These are phyloP conservation scores for Nasonia longicornis DNA, from an alignment of 1,140 invertebrate genomes.

Conservation along the genomic window DNA sequence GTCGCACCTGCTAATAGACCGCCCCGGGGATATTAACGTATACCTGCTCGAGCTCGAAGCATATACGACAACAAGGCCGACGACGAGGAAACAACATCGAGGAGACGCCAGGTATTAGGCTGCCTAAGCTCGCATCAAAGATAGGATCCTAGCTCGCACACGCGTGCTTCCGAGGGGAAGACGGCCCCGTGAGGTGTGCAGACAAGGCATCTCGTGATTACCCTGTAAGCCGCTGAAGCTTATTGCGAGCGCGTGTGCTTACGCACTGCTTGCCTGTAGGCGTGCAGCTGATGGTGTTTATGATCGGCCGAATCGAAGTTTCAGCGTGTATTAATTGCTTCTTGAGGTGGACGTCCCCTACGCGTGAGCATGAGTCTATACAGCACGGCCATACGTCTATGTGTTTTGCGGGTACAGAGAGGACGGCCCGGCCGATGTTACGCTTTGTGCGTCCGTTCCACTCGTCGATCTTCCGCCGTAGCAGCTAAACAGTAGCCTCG, in stretches of 20 bases:
- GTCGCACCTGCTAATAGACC: conserved; percentile 50
- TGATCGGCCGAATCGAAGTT: background rate
- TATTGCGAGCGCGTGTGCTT: background rate
- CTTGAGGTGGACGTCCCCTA: background rate
- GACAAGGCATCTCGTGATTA: background rate
- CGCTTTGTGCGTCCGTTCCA: conserved; percentile 16
- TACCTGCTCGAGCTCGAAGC: conserved; percentile 8
- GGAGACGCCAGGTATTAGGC: background rate
- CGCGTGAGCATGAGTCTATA: background rate
- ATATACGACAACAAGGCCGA: background rate
- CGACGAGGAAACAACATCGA: background rate
- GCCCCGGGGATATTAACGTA: conserved; percentile 58
- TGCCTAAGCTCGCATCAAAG: background rate
- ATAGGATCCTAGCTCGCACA: background rate
- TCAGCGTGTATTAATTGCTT: background rate
- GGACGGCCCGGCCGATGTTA: background rate
- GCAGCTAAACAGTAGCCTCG: background rate
- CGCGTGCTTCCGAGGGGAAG: background rate
- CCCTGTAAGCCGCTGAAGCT: background rate
- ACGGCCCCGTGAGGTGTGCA: too few relatives aligned
- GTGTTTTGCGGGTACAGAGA: background rate
- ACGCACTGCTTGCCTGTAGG: background rate
- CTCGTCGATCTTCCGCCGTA: background rate
- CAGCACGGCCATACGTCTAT: background rate
- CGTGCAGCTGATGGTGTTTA: background rate